These are phyloP conservation scores for Perizoma flavofasciatum DNA, from an alignment of 2,888 invertebrate genomes.

Conservation along the genomic window DNA sequence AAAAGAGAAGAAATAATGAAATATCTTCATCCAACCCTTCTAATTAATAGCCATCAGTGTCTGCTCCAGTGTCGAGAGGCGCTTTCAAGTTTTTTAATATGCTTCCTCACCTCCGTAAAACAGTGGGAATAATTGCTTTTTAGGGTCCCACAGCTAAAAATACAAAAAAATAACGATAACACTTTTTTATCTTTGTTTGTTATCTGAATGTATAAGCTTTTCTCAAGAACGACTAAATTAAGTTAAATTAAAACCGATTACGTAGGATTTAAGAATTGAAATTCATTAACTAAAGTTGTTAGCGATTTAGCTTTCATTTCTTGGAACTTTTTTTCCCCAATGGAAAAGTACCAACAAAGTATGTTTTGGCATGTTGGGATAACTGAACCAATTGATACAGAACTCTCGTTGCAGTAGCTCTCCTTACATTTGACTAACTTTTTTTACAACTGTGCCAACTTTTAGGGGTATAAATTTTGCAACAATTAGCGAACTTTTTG, in stretches of 20 bases:
- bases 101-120: conserved; percentile 81
- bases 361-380: no score
- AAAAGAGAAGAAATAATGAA: conserved; percentile 74
- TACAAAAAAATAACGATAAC: background rate
- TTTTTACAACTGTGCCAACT: conserved; percentile 51
- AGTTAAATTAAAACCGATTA: background rate
- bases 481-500: conserved; percentile 65
- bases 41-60: conserved; percentile 84
- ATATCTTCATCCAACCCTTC: conserved; percentile 82
- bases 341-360: no score
- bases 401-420: background rate
- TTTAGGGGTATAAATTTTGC: conserved; percentile 58
- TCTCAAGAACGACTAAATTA: background rate
- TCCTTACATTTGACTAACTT: background rate
- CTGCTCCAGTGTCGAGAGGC: conserved; percentile 77
- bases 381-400: background rate
- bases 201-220: background rate
- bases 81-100: conserved; percentile 82
- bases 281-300: no score
- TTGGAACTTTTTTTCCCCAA: no score
- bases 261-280: no score
- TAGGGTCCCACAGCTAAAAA: conserved; percentile 34
- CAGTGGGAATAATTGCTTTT: conserved; percentile 80
- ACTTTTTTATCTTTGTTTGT: no score
- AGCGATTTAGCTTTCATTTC: no score